Evolutionary conservation across 1,140 invertebrate species (phyloP).

Genomic region (Tetramorium alpestre): DNA sequence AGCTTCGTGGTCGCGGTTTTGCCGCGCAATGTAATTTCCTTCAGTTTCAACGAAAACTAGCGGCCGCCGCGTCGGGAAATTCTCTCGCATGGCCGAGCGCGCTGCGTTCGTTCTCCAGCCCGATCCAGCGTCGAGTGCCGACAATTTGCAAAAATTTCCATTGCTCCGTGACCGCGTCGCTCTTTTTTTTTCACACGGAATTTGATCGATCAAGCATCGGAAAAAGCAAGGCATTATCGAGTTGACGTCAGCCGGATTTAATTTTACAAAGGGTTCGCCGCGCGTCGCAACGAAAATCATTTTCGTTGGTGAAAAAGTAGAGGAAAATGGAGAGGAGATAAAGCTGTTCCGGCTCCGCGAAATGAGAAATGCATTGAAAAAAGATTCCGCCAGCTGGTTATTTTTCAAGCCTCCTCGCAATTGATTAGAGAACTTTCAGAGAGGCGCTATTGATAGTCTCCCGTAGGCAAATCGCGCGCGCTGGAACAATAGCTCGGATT

Average conservation of each 20-base stretch:
- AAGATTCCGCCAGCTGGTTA: neutral
- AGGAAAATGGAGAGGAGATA: neutral
- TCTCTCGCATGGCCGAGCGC: neutral
- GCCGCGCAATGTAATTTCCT: constrained; percentile 62
- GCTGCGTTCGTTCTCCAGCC: neutral
- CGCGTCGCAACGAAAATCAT: neutral
- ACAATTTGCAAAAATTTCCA: constrained; percentile 71
- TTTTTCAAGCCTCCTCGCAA: neutral
- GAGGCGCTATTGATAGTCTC: neutral
- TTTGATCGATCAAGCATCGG: constrained; percentile 60
- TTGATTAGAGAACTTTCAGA: neutral
- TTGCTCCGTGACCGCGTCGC: constrained; percentile 22
- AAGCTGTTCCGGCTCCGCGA: neutral
- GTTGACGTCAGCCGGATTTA: neutral
- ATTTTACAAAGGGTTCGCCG: neutral
- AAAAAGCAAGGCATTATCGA: neutral
- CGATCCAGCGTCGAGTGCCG: constrained; percentile 9
- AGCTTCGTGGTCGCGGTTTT: constrained; percentile 55
- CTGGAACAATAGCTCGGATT: neutral
- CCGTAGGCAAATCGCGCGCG: neutral
- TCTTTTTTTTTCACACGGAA: constrained; percentile 37
- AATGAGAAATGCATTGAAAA: neutral
- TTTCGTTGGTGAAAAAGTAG: neutral
- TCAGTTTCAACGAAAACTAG: constrained; percentile 38
- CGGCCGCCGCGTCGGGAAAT: constrained; percentile 44